Base-by-base conservation (phyloP, 2,797 vertebrate genomes). In the Nyctalus aviator region DNA sequence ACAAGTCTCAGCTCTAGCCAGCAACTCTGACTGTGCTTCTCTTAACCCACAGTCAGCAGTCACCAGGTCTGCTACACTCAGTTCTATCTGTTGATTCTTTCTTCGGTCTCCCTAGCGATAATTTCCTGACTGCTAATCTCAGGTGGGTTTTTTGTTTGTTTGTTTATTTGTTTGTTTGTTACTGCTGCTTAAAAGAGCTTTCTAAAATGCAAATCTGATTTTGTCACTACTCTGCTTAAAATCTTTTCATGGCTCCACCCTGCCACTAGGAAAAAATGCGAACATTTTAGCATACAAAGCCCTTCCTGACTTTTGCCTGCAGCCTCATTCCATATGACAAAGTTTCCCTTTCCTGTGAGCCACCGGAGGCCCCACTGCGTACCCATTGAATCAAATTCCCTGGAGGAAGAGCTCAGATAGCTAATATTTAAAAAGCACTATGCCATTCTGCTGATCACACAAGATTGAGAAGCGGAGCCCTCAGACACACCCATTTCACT, bases 131-230 rank as follows among this genome's bases (percentile, higher is more conserved):
- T 30, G 35, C 69, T 50, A 73, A 83, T 41, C n/a, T 91, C 17
- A 18, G 14, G 50, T 48, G 46, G 13, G 8, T 48, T 48, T 48
- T 3, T 41, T 41, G 37, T 50, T 15, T 50, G 17, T 50, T 18
- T 53, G 15, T 50, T 50, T 50, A 4, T 50, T 50, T 50, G 50
- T 53, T 55, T 55, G 18, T 53, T 53, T 21, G n/a, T 71, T 48
- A 59, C 44, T 83, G 30, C 12, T 75, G 10, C 32, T 62, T 64
- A 15, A 73, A 37, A n/a, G 72, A 82, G 88, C 72, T 92, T 82
- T 93, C 48, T 83, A 93, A 94, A 95, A 93, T 57, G 53, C 18
- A 91, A 77, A 89, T 73, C 72, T 84, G 35, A 79, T 68, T 37
- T 88, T 93, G 41, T 48, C 27, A 76, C 27, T 37, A 25, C 35